Evolutionary conservation across 2,797 vertebrate species (phyloP), one percentile per base, ranked within the genome.

Genomic region (Graptemys geographica): DNA sequence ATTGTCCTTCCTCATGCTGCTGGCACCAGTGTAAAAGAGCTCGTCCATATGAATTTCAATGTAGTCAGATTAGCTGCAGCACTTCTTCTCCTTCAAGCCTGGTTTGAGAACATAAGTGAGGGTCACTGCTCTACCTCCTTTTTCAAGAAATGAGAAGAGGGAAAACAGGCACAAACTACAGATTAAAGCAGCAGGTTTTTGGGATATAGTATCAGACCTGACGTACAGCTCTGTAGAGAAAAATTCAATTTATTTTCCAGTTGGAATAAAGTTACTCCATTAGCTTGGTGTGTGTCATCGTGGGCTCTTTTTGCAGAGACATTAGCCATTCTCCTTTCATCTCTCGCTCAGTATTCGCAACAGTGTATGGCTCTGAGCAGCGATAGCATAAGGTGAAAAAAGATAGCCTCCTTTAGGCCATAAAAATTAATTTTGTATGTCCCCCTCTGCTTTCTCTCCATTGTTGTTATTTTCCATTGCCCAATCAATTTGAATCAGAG

Each of bases 381-480:
- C 4, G 6, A 3, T 44, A 12, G 85, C 18, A 69, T 33, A 94
- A 85, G 7, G 72, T 87, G 6, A 79, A 47, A n/a, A 86, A 92
- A 92, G 87, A 85, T 56, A 79, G 90, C 74, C 83, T 91, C 47
- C 56, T 91, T 79, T 2, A 86, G 33, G 59, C 13, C 44, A 93
- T 2, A 80, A 74, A 83, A 86, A 72, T 83, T 87, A 44, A 6
- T 10, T 88, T 83, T 72, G 27, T 76, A 47, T 92, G 11, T 21
- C 85, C 51, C 51, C 78, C 25, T 93, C 44, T 15, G 80, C 13
- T 31, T 12, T 7, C 65, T 79, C 53, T 55, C 47, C 80, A 91
- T 41, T 44, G 74, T 88, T 91, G 93, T 52, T 87, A 31, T 3
- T 82, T 95, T 79, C 81, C 59, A 94, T 27, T 33, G 79, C 87